Evolutionary conservation across 2,888 invertebrate species (phyloP), one percentile per base, ranked within the genome.

Genomic region (Erebia ligea): DNA sequence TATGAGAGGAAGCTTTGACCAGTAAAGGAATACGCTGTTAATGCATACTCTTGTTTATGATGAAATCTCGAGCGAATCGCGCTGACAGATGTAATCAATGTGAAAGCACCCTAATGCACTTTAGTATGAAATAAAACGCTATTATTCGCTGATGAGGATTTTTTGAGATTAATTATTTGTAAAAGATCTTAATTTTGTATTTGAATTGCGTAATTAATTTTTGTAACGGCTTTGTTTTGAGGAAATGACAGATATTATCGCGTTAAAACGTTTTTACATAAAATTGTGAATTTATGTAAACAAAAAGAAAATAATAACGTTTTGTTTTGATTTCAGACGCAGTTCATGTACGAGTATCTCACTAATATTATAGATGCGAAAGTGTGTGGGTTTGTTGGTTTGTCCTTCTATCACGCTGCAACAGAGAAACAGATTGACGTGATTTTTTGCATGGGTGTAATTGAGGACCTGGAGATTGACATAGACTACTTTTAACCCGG

Each of bases 61-160:
- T 19, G 10, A 54, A 34, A 17, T 54, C 19, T 19, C 19, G 10
- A 40, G 59, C 3, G 42, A 48, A 48, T 19, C 62, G 62, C 48
- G 45, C 62, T 48, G 48, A 3, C 6, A 48, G 21, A 48, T 62
- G 15, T 13, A 21, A 62, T 21, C n/a, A 25, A 15, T 67, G 25
- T 67, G 67, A 58, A 58, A 25, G 25, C 25, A 10, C 48, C 67
- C 1, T 57, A 25, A 67, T 66, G 13, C 52, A 58, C 34, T 45
- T 57, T 17, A 25, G 45, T 67, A 5, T 45, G 67, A 17, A 58
- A 58, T 67, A 67, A 66, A 67, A 42, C 48, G 45, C 67, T 61
- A 65, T 65, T 70, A 61, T 59, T 42, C 59, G 67, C 59, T 73
- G 68, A 70, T 69, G 67, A 73, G 70, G 68, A 72, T 68, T 65